Conservation (phyloP, 2,113 vertebrate genomes). For the Malurus alboscapulatus region DNA sequence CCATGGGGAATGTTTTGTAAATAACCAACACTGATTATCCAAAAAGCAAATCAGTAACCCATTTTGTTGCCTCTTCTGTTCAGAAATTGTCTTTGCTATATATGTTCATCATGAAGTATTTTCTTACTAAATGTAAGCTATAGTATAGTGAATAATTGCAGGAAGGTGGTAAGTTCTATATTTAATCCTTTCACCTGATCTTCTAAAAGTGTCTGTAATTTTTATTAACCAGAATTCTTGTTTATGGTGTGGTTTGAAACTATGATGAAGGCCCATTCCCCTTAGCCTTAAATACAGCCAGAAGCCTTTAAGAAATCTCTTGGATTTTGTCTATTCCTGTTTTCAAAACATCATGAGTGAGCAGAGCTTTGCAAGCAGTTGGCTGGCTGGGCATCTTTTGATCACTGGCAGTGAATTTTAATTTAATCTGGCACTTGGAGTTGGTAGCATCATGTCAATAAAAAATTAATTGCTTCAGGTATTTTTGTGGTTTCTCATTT, state of each 20-base stretch:
- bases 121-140: not conserved
- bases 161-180: not conserved
- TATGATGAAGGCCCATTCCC: not conserved
- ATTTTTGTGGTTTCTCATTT: conserved; percentile 34
- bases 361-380: not conserved
- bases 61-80: not conserved
- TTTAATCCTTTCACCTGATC: not conserved
- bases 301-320: conserved; percentile 19
- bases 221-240: not conserved
- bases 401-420: conserved; percentile 34
- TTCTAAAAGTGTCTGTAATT: not conserved
- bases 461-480: conserved; percentile 51
- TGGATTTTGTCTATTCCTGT: conserved; percentile 14
- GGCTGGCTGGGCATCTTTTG: conserved; percentile 38
- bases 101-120: not conserved
- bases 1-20: not conserved
- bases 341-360: not conserved
- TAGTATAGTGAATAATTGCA: not conserved
- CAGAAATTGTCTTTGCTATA: not conserved
- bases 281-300: not conserved
- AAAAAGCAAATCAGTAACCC: not conserved
- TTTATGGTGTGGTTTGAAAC: conserved; percentile 2
- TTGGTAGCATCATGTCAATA: conserved; percentile 13
- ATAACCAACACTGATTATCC: not conserved
- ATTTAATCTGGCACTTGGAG: conserved; percentile 35